Evolutionary conservation across 2,888 invertebrate genomes (phyloP).

Genomic region (Ichneumon xanthorius): DNA sequence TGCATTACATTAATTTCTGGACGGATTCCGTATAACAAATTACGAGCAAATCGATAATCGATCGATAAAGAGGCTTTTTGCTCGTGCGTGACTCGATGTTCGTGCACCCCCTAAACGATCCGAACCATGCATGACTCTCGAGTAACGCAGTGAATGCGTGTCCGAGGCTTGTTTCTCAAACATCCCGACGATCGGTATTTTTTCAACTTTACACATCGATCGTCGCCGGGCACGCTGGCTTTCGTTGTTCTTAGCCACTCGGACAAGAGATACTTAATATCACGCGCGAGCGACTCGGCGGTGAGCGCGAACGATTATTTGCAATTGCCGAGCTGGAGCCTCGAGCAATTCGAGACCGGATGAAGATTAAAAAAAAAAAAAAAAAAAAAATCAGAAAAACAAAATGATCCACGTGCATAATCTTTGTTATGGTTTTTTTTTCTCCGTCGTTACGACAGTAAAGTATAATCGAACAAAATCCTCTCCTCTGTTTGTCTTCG

Average conservation of each 20-base stretch:
- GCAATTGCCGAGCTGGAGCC: conserved; percentile 19
- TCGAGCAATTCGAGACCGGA: conserved; percentile 46
- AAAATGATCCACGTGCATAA: neutral
- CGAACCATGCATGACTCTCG: neutral
- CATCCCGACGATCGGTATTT: conserved; percentile 36
- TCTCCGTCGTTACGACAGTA: conserved; percentile 8
- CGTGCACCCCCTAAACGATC: neutral
- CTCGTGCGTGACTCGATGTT: neutral
- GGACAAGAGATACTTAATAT: conserved; percentile 2
- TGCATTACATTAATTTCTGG: too few relatives aligned
- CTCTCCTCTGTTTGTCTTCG: neutral
- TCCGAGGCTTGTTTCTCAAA: conserved; percentile 18
- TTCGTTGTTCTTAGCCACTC: conserved; percentile 2
- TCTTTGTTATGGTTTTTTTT: conserved; percentile 8
- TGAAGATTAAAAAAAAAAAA: conserved; percentile 17
- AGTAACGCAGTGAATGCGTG: neutral
- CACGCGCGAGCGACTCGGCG: conserved; percentile 8
- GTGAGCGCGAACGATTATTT: conserved; percentile 28
- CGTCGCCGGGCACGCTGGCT: neutral
- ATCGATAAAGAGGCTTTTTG: neutral
- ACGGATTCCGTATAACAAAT: too few relatives aligned
- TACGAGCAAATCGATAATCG: too few relatives aligned
- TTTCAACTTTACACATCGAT: conserved; percentile 11
- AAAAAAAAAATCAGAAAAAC: conserved; percentile 22
- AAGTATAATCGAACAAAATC: neutral